These are phyloP conservation scores for Ornithorhynchus anatinus DNA, from an alignment of 2,113 vertebrate species.

Conservation along the genomic window DNA sequence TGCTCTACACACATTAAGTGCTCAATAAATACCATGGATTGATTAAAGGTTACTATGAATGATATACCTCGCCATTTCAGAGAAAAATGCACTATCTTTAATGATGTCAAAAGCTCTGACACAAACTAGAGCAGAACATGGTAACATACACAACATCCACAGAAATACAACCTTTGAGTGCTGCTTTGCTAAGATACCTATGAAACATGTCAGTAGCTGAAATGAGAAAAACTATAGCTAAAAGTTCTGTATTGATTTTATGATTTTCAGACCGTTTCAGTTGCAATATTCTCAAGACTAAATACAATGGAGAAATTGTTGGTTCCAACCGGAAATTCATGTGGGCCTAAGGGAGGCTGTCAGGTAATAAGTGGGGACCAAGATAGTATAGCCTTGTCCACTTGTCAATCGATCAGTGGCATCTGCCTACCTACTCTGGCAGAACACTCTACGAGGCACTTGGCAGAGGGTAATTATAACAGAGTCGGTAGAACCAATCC, in stretches of 20 bases:
- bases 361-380: too few species aligned
- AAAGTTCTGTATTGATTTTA: background rate
- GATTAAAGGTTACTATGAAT: slow-evolving; percentile 33
- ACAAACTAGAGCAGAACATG: background rate
- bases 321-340: too few species aligned
- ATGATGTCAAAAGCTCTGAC: background rate
- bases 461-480: too few species aligned
- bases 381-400: too few species aligned
- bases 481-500: too few species aligned
- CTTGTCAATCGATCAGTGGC: too few species aligned
- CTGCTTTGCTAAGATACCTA: background rate
- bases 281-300: slow-evolving; percentile 5
- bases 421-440: too few species aligned
- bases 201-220: background rate
- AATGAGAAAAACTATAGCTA: slow-evolving; percentile 18
- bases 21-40: too few species aligned
- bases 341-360: too few species aligned
- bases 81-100: background rate
- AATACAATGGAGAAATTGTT: too few species aligned
- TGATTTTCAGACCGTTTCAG: slow-evolving; percentile 18
- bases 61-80: background rate
- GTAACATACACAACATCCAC: background rate
- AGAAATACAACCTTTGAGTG: background rate
- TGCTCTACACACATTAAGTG: too few species aligned
- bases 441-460: too few species aligned